These are phyloP conservation scores for Rapana venosa DNA, from an alignment of 2,888 invertebrate genomes.

Conservation along the genomic window DNA sequence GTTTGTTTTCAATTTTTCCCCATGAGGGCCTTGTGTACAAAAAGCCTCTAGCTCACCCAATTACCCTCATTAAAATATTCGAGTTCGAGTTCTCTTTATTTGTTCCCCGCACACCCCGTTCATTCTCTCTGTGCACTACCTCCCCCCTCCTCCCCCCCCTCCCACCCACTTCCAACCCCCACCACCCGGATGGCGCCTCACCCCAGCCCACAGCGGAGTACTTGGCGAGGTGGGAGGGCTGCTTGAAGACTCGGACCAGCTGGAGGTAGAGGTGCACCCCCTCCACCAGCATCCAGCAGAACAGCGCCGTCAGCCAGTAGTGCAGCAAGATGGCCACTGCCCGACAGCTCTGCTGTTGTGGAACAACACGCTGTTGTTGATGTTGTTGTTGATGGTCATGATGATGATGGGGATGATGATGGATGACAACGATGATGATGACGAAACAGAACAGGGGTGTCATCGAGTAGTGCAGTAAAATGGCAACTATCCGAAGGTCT, in stretches of 20 bases:
- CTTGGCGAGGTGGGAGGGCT: slow-evolving; percentile 63
- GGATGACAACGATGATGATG: not conserved
- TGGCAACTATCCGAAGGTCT: not conserved
- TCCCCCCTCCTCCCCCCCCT: not conserved
- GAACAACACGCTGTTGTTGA: not conserved
- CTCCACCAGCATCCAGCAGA: slow-evolving; percentile 74
- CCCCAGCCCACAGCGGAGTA: slow-evolving; percentile 71
- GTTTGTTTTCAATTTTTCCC: no score
- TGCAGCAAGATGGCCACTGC: slow-evolving; percentile 67
- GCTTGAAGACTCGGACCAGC: slow-evolving; percentile 71
- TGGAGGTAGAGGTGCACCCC: slow-evolving; percentile 71
- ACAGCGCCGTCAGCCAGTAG: slow-evolving; percentile 67
- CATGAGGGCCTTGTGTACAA: no score
- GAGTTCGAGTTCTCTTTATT: no score
- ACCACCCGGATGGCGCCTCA: slow-evolving; percentile 50
- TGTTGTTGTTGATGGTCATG: not conserved
- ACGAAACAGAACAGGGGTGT: not conserved
- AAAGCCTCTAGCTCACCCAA: not conserved
- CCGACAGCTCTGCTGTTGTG: slow-evolving; percentile 63
- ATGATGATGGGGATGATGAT: not conserved
- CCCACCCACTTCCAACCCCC: not conserved
- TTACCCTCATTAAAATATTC: no score
- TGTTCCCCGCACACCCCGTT: no score
- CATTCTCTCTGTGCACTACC: no score
- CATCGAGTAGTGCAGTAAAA: not conserved